Evolutionary conservation across 2,888 invertebrate genomes (phyloP), one percentile per base, ranked within the genome.

Genomic region (Reticulitermes lucifugus): DNA sequence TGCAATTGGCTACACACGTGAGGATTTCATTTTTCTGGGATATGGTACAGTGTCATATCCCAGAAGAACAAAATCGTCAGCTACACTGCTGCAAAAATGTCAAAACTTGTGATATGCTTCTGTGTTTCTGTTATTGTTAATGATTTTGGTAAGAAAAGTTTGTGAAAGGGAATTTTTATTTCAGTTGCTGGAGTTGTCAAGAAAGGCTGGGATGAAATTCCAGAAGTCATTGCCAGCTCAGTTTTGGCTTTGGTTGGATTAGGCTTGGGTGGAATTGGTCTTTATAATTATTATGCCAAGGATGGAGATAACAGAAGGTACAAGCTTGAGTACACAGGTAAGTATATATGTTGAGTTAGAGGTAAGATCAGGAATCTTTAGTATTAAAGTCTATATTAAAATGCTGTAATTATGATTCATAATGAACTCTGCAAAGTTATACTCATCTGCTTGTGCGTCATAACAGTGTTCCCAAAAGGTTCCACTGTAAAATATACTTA

Each of bases 271-370:
- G 89, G 89, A 35, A 80, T 91, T 65, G 93, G 93, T 3, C 87
- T 92, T 80, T 90, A 90, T 86, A 92, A 92, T 65, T 94, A 95
- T 88, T 89, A 91, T 41, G 90, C 91, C 86, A 92, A 91, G 70
- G 94, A 95, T 89, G 94, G 94, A 83, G 94, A 95, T 89, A 95
- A 95, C 88, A 92, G 93, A 87, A 93, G 92, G 89, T 95, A 95
- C 90, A 95, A 95, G 90, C 88, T 90, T 70, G 90, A 91, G 35
- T 95, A 94, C 89, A 92, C 94, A 60, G 87, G 81, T 81, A 43
- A 41, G 55, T 29, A 79, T 43, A 22, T 35, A 35, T 35, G 35
- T 35, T 25, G 2, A 46, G 22, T 12, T 25, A 22, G 43, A 70
- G 21, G n/a, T 60, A 60, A 60, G 6, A 22, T 60, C 2, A 7